Conservation (phyloP, 2,797 vertebrate genomes). For the Aplochiton taeniatus region DNA sequence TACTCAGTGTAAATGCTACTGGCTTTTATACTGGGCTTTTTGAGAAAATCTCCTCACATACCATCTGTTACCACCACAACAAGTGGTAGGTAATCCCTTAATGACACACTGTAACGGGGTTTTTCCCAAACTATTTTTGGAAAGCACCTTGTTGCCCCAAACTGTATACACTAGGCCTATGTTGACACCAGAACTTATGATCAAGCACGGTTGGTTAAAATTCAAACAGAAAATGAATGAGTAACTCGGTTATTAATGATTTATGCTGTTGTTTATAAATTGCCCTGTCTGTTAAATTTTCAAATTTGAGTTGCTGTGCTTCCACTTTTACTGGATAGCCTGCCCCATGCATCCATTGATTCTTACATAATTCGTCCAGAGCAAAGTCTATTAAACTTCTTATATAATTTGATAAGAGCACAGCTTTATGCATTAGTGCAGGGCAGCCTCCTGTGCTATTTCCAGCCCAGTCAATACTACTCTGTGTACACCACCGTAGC, state of each 20-base stretch:
- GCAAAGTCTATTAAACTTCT: background rate
- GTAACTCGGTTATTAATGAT: background rate
- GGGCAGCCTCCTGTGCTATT: background rate
- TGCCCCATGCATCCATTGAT: background rate
- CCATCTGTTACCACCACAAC: constrained; percentile 34
- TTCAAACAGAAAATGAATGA: background rate
- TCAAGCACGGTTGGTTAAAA: background rate
- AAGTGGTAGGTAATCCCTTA: constrained; percentile 18
- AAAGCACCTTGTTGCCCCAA: constrained; percentile 13
- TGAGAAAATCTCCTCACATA: constrained; percentile 15
- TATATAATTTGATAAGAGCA: background rate
- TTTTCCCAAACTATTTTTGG: constrained; percentile 12
- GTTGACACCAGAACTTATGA: constrained; percentile 11
- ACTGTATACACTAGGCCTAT: background rate
- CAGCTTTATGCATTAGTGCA: background rate
- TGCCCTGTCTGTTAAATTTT: too few relatives aligned
- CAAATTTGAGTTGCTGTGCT: background rate
- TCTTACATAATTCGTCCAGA: too few relatives aligned
- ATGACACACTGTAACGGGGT: constrained; percentile 2
- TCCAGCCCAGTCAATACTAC: background rate
- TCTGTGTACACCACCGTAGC: background rate
- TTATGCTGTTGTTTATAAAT: background rate
- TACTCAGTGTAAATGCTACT: constrained; percentile 25
- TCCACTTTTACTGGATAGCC: background rate
- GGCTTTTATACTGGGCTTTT: constrained; percentile 25